A percentile compares a stretch with the other conserved stretches of the same genome.
These are phyloP conservation scores for Cherax quadricarinatus DNA, from an alignment of 1,140 invertebrate species.

Conservation along the genomic window DNA sequence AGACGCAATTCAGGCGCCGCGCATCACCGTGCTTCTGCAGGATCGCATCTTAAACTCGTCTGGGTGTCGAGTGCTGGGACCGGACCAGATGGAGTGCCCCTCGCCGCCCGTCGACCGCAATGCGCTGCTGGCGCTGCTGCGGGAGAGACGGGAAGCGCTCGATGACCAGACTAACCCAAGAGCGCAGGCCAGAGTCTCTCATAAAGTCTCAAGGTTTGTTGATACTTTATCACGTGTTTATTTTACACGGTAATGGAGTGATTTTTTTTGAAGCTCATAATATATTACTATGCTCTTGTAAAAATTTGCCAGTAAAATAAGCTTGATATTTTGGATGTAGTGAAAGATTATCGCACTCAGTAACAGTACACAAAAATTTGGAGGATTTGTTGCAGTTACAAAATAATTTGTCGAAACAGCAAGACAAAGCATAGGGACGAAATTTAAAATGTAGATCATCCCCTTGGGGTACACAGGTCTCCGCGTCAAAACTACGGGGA, in stretches of 20 bases:
- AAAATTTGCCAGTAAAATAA: too few species aligned
- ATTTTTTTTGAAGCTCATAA: too few species aligned
- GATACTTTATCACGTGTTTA: background rate
- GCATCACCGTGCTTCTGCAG: constrained; percentile 71
- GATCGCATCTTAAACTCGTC: constrained; percentile 73
- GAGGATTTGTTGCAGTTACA: too few species aligned
- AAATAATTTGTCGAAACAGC: too few species aligned
- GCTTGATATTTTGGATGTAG: too few species aligned
- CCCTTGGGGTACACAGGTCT: constrained; percentile 14
- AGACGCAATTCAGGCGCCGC: constrained; percentile 83
- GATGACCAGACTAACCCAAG: constrained; percentile 73
- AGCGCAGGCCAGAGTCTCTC: constrained; percentile 78
- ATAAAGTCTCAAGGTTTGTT: constrained; percentile 79
- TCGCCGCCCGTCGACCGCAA: constrained; percentile 76
- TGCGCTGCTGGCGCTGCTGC: constrained; percentile 64
- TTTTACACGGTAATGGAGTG: constrained; percentile 19
- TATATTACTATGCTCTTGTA: too few species aligned
- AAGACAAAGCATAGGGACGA: too few species aligned
- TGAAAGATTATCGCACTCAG: too few species aligned
- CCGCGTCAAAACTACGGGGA: constrained; percentile 72
- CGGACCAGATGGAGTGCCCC: constrained; percentile 78
- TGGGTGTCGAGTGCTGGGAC: constrained; percentile 77
- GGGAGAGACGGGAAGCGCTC: constrained; percentile 63
- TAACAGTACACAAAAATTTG: too few species aligned
- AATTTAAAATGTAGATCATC: too few species aligned